Base-by-base conservation (phyloP, 2,797 vertebrate genomes). In the Vireo griseus region DNA sequence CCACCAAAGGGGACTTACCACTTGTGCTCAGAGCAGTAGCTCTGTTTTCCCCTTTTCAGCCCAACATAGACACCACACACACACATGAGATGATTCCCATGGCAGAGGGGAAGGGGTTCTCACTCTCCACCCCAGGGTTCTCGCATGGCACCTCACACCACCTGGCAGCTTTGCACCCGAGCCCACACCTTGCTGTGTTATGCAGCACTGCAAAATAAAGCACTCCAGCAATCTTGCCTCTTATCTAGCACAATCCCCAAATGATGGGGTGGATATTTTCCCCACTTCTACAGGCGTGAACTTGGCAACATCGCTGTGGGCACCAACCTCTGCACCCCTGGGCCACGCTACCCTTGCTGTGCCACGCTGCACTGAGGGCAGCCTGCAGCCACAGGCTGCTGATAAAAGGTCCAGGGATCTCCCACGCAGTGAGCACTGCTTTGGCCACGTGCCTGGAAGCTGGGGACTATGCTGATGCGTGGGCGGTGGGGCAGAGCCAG, bases 381-480 rank as follows among this genome's bases (percentile, higher is more conserved):
- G 86, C 44, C 6, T 9, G n/a, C 0, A 12, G 86, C 59, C 79
- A 73, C 63, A 19, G 52, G 75, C 61, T 80, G 86, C 75, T 88
- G 86, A 29, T 58, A 45, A 59, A 47, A 88, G 55, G 31, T 37
- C 48, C 13, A 4, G 88, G 65, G 66, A 62, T 66, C 72, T 88
- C 76, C 88, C 61, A 85, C 3, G 0, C 28, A 67, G 72, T 22
- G 37, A 90, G 31, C 0, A 0, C 71, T 9, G 68, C 83, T 51
- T 66, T 76, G 82, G 72, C 42, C 13, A 76, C 0, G 1, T n/a
- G 75, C 62, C 86, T 6, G 2, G 63, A 35, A 61, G 84, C 5
- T 20, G n/a, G 5, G 9, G 11, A 58, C 0, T 35, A 0, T 59
- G 69, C 28, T 0, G 2, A 26, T 0, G 76, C 3, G 21, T 73